These are phyloP conservation scores for Eupithecia subumbrata DNA, from an alignment of 2,888 invertebrate species.

Conservation along the genomic window DNA sequence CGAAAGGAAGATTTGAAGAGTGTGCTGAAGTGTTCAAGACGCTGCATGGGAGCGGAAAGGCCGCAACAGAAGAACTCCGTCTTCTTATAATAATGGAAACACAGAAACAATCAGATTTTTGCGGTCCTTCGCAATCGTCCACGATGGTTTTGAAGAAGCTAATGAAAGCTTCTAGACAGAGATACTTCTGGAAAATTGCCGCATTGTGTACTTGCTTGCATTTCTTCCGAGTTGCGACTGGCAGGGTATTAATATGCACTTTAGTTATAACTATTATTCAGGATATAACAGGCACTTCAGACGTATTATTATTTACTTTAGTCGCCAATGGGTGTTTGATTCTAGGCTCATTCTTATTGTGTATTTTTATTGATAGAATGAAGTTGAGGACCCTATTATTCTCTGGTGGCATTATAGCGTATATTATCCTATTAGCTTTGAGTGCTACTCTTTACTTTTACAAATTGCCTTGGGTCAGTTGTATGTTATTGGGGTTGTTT, in stretches of 20 bases:
- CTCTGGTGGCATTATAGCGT: conserved; percentile 38
- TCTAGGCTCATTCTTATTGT: conserved; percentile 42
- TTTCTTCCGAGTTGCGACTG: conserved; percentile 39
- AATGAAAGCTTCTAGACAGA: conserved; percentile 28
- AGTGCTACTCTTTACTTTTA: conserved; percentile 38
- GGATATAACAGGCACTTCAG: conserved; percentile 40
- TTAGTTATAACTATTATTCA: conserved; percentile 43
- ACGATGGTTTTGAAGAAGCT: conserved; percentile 35
- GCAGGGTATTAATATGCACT: conserved; percentile 40
- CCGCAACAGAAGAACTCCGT: conserved; percentile 37
- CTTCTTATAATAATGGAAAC: conserved; percentile 37
- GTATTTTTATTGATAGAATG: conserved; percentile 38
- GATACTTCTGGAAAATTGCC: conserved; percentile 42
- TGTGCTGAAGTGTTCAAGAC: conserved; percentile 41
- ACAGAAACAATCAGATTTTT: conserved; percentile 22
- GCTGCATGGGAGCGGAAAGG: conserved; percentile 35
- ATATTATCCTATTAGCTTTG: conserved; percentile 35
- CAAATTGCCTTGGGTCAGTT: conserved; percentile 34
- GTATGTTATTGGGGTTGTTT: conserved; percentile 44
- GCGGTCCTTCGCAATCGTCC: conserved; percentile 10
- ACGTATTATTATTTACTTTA: conserved; percentile 43
- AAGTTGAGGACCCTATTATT: conserved; percentile 43
- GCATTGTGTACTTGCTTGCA: conserved; percentile 32
- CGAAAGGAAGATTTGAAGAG: conserved; percentile 47
- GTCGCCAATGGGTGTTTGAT: conserved; percentile 40